These are phyloP conservation scores for Octopus bimaculoides DNA, from an alignment of 1,140 invertebrate genomes.

Conservation along the genomic window DNA sequence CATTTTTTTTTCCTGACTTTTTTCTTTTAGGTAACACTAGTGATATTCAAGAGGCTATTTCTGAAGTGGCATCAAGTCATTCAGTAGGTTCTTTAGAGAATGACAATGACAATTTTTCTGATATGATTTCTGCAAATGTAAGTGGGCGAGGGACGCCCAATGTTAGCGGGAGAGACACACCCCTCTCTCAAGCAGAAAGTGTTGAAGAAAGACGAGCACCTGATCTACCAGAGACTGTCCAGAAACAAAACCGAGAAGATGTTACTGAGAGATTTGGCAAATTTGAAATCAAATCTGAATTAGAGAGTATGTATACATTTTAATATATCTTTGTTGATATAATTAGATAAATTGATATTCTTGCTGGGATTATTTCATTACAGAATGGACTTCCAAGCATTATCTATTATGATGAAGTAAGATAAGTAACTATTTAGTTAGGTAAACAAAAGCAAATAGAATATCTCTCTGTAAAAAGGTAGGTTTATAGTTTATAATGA, in stretches of 20 bases:
- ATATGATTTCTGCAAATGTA: slow-evolving; percentile 89
- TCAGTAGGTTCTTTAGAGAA: slow-evolving; percentile 80
- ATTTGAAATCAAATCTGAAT: slow-evolving; percentile 76
- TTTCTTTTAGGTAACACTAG: slow-evolving; percentile 73
- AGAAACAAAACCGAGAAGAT: slow-evolving; percentile 70
- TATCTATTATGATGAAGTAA: not conserved
- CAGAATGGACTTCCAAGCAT: not conserved
- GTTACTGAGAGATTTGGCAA: slow-evolving; percentile 99
- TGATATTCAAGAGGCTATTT: slow-evolving; percentile 90
- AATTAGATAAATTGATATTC: no score
- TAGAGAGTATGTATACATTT: slow-evolving; percentile 37
- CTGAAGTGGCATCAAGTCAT: slow-evolving; percentile 90
- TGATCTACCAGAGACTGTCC: slow-evolving; percentile 63
- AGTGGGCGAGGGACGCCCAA: slow-evolving; percentile 85
- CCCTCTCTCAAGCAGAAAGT: slow-evolving; percentile 69
- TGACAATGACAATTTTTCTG: slow-evolving; percentile 83
- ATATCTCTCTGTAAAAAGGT: no score
- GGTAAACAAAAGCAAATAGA: no score
- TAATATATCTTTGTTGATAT: no score
- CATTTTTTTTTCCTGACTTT: not conserved
- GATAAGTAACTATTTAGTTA: not conserved
- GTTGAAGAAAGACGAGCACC: slow-evolving; percentile 35
- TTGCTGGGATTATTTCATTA: not conserved
- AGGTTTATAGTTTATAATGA: no score
- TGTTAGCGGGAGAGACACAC: slow-evolving; percentile 85